Base-by-base conservation (phyloP, 2,888 invertebrate species). In the Caenorhabditis plicata region DNA sequence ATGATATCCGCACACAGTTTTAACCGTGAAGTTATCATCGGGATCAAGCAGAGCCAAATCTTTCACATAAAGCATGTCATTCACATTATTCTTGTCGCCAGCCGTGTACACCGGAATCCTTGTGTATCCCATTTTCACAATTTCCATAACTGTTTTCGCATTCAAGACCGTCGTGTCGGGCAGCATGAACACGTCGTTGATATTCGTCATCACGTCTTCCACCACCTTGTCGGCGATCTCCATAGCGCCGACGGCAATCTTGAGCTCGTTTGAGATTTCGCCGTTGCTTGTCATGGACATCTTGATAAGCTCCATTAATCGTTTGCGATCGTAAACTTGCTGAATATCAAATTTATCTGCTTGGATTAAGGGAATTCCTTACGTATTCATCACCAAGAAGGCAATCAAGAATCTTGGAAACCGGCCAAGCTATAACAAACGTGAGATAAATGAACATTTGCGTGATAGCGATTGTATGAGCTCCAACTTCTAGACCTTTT, bases 1-100 rank as follows among this genome's bases (percentile, higher is more conserved):
- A 84, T 93, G 93, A 53, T 80, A 80, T 5, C 75, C 76, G 43
- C 78, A 80, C 5, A 80, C 72, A 3, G 73, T 73, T 9, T 65
- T 55, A 17, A 79, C 74, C 0, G 75, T 69, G 58, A 92, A 94
- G 83, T 92, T 92, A 84, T 98, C 96, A 83, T 96, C 96, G 0
- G 98, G 94, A 85, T 98, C 98, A 70, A 98, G 90, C 81, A 98
- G 90, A 0, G 96, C 95, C 80, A 99, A 86, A 84, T 99, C 98
- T 61, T 84, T 98, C 76, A 94, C 94, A 84, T 94, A 95, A 20
- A 99, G 85, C 41, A 79, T 65, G 20, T 77, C 76, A 0, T 76
- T 72, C 9, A 72, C 68, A 38, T 72, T 70, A 46, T 72, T 72
- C 49, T 65, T 64, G 44, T 72, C 70, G 22, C 69, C 66, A 9